phyloP scores from a whole-genome alignment of 2,888 invertebrate genomes.

The Linnaemya vulpina region DNA sequence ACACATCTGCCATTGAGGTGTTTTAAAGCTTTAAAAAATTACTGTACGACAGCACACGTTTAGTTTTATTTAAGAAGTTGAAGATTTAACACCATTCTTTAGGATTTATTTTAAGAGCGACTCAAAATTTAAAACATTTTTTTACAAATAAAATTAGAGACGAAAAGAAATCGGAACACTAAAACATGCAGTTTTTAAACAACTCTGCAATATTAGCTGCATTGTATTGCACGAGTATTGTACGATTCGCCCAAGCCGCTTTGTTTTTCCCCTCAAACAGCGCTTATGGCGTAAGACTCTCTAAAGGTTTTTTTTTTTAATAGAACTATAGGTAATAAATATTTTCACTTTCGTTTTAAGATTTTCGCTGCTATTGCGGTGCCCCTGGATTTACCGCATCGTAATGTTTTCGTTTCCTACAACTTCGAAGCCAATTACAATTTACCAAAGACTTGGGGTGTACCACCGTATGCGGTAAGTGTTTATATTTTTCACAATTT shows the following conservation, averaged over 20 bases:
- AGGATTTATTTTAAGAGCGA: not conserved
- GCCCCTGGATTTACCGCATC: constrained; percentile 87
- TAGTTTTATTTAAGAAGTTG: constrained; percentile 50
- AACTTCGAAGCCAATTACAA: constrained; percentile 89
- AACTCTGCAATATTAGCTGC: constrained; percentile 8
- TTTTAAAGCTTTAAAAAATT: constrained; percentile 64
- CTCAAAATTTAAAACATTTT: constrained; percentile 2
- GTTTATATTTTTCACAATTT: not conserved
- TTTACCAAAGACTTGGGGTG: constrained; percentile 84
- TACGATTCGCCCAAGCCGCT: constrained; percentile 53
- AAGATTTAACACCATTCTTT: constrained; percentile 26
- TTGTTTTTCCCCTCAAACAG: constrained; percentile 79
- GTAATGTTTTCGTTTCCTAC: constrained; percentile 88
- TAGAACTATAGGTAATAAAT: not conserved
- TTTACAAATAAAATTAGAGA: not conserved
- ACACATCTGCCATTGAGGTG: constrained; percentile 57
- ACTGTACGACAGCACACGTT: constrained; percentile 16
- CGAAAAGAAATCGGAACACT: not conserved
- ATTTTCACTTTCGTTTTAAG: constrained; percentile 80
- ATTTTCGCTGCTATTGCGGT: constrained; percentile 89
- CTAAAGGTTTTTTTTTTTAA: not conserved
- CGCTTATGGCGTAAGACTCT: constrained; percentile 79
- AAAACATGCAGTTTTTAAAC: constrained; percentile 43
- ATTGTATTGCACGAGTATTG: not conserved
- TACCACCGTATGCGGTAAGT: constrained; percentile 79